phyloP scores from a whole-genome alignment of 2,888 invertebrate genomes.

The Alviniconcha strummeri region DNA sequence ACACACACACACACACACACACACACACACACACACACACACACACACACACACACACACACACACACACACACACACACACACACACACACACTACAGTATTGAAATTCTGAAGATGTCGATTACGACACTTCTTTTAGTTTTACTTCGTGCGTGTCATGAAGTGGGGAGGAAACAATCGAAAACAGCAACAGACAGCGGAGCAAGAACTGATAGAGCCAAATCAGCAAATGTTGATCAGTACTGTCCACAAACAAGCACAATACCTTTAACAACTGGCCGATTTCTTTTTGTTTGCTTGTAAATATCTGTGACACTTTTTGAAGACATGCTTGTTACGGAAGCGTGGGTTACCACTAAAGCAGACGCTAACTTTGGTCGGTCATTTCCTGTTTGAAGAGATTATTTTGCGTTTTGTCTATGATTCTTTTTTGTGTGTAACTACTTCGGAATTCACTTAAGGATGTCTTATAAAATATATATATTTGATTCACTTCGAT shows the following conservation, averaged over 20 bases:
- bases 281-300: slow-evolving; percentile 25
- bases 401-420: neutral
- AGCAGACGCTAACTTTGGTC: slow-evolving; percentile 21
- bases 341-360: slow-evolving; percentile 8
- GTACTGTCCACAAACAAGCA: too few species aligned
- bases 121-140: too few species aligned
- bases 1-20: too few species aligned
- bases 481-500: too few species aligned
- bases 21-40: neutral
- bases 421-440: neutral
- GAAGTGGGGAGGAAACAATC: neutral
- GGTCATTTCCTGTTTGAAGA: neutral
- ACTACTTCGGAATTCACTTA: too few species aligned
- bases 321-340: slow-evolving; percentile 6
- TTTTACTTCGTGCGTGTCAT: too few species aligned
- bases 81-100: neutral
- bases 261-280: neutral
- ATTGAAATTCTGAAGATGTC: too few species aligned
- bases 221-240: too few species aligned
- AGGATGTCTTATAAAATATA: too few species aligned
- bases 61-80: neutral
- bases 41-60: neutral
- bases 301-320: slow-evolving; percentile 9
- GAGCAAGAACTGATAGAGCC: too few species aligned
- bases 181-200: neutral